Percentiles rank a stretch among this genome's conserved stretches.
Conservation (phyloP, 2,888 invertebrate genomes). For the Amitus sp. region DNA sequence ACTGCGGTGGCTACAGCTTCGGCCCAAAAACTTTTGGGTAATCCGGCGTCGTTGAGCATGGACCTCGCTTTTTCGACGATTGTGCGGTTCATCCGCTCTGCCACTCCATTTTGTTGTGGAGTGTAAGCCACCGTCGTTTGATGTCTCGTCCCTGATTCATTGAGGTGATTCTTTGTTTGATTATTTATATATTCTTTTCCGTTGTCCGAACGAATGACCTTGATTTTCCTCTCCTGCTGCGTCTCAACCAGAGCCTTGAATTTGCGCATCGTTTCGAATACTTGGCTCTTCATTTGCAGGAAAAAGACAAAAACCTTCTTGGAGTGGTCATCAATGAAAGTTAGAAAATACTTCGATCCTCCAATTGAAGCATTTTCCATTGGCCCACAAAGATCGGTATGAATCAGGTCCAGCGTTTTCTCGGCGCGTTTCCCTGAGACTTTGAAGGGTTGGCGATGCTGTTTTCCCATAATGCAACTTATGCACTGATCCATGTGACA, state of each 20-base stretch:
- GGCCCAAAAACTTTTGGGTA: conserved; percentile 22
- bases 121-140: conserved; percentile 42
- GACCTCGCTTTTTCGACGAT: conserved; percentile 34
- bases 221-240: conserved; percentile 32
- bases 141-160: conserved; percentile 11
- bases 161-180: conserved; percentile 15
- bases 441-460: not conserved
- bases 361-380: conserved; percentile 33
- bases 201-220: conserved; percentile 27
- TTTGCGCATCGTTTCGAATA: conserved; percentile 29
- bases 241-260: conserved; percentile 37
- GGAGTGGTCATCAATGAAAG: conserved; percentile 45
- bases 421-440: no score
- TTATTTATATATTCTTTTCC: conserved; percentile 28
- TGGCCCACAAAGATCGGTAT: conserved; percentile 46
- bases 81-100: conserved; percentile 46
- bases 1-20: conserved; percentile 19
- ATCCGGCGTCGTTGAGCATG: conserved; percentile 11
- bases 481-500: not conserved
- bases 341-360: conserved; percentile 41
- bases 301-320: conserved; percentile 42
- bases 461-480: not conserved
- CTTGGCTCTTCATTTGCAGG: conserved; percentile 35
- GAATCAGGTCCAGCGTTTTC: conserved; percentile 37
- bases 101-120: conserved; percentile 50